These are phyloP conservation scores for Philopedon plagiatum DNA, from an alignment of 2,888 invertebrate genomes.

Conservation along the genomic window DNA sequence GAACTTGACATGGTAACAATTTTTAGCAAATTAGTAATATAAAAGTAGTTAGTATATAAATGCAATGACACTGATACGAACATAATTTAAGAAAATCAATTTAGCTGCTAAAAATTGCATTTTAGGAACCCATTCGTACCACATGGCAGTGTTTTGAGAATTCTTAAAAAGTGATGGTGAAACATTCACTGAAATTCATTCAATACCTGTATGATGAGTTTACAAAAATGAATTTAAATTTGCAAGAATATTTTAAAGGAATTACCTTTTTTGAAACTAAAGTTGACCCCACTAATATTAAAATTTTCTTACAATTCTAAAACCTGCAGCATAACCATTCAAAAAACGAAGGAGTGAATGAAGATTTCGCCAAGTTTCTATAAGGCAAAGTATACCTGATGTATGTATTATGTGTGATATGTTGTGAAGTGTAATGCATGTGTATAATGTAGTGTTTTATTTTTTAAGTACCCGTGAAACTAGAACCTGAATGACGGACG, in stretches of 20 bases:
- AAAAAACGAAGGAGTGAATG: conserved; percentile 25
- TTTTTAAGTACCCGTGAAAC: conserved; percentile 70
- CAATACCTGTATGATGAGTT: conserved; percentile 27
- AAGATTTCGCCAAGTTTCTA: conserved; percentile 34
- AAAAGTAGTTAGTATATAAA: neutral
- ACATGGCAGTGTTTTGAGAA: conserved; percentile 32
- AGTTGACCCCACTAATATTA: neutral
- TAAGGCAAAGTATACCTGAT: conserved; percentile 32
- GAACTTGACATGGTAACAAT: conserved; percentile 9
- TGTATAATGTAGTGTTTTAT: conserved; percentile 56
- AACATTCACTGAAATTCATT: conserved; percentile 13
- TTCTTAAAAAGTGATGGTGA: conserved; percentile 28
- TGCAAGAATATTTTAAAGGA: conserved; percentile 35
- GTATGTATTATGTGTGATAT: conserved; percentile 47
- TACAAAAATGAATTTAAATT: conserved; percentile 31
- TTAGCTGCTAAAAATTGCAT: conserved; percentile 38
- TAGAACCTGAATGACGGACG: conserved; percentile 70
- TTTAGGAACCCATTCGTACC: conserved; percentile 39
- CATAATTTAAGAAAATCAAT: neutral
- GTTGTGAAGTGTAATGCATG: conserved; percentile 54
- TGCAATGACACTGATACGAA: neutral
- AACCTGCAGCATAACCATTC: conserved; percentile 33
- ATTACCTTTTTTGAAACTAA: neutral
- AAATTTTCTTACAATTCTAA: conserved; percentile 44
- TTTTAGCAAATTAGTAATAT: neutral